A percentile compares a stretch with the other conserved stretches of the same genome.
These are phyloP conservation scores for Nymphalis c-album DNA, from an alignment of 2,888 invertebrate species.

Conservation along the genomic window DNA sequence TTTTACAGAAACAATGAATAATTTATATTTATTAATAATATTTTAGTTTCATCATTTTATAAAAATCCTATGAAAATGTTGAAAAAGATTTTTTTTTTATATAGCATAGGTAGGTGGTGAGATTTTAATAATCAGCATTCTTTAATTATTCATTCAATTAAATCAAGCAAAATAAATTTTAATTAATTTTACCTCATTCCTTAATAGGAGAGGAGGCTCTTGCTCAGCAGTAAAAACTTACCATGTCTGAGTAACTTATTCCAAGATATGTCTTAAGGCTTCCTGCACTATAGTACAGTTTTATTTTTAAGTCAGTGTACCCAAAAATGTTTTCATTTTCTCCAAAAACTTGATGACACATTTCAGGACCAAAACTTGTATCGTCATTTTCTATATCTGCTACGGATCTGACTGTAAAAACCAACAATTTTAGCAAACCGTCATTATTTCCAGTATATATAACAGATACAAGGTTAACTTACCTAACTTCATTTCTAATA, in stretches of 20 bases:
- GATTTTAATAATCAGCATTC: no score
- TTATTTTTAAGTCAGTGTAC: slow-evolving; percentile 90
- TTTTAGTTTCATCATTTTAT: no score
- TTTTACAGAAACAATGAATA: no score
- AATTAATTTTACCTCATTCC: no score
- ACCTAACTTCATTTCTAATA: slow-evolving; percentile 81
- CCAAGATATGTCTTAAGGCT: slow-evolving; percentile 90
- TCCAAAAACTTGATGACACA: slow-evolving; percentile 97
- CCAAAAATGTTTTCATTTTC: slow-evolving; percentile 97
- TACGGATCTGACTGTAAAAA: slow-evolving; percentile 79
- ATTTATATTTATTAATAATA: no score
- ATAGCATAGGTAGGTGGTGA: no score
- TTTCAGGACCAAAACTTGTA: slow-evolving; percentile 87
- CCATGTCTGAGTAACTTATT: slow-evolving; percentile 86
- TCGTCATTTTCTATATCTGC: slow-evolving; percentile 85
- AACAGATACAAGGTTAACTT: slow-evolving; percentile 37
- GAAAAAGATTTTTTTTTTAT: no score
- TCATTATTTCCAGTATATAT: background rate
- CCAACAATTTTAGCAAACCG: slow-evolving; percentile 9
- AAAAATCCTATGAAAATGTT: no score
- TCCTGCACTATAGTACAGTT: slow-evolving; percentile 90
- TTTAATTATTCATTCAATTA: no score
- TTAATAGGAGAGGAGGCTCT: no score
- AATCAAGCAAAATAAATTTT: no score
- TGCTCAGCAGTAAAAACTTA: slow-evolving; percentile 45